phyloP scores from a whole-genome alignment of 2,888 invertebrate genomes.

The Phyto melanocephala region DNA sequence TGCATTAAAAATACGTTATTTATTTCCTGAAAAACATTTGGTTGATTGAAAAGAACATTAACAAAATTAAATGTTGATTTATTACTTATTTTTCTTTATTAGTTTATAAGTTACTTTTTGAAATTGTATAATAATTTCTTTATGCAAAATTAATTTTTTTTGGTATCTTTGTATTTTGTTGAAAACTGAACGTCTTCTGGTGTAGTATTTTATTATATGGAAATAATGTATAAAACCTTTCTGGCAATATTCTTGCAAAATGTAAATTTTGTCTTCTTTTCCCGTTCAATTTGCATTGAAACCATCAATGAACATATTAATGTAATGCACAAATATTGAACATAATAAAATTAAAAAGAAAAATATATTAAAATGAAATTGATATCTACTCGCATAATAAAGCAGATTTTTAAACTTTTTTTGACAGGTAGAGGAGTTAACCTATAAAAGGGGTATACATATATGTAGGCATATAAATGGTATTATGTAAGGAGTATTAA shows the following conservation, averaged over 20 bases:
- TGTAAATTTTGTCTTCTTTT: not conserved
- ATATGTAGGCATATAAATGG: too few species aligned
- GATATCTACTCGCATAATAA: too few species aligned
- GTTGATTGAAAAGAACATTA: slow-evolving; percentile 44
- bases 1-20: not conserved
- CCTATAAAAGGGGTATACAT: too few species aligned
- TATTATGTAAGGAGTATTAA: too few species aligned
- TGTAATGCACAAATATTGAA: not conserved
- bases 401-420: too few species aligned
- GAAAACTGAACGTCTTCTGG: not conserved
- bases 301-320: not conserved
- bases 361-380: too few species aligned
- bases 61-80: slow-evolving; percentile 61
- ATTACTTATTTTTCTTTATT: slow-evolving; percentile 28
- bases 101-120: not conserved
- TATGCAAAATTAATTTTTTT: not conserved
- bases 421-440: too few species aligned
- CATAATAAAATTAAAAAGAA: too few species aligned
- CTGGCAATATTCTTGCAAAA: not conserved
- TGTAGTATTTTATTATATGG: not conserved
- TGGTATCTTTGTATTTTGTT: not conserved
- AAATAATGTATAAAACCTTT: not conserved
- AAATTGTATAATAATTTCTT: not conserved
- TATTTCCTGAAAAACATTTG: not conserved
- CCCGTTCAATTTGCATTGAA: not conserved